These are phyloP conservation scores for Chaitophorus viminalis DNA, from an alignment of 2,888 invertebrate species.

Conservation along the genomic window DNA sequence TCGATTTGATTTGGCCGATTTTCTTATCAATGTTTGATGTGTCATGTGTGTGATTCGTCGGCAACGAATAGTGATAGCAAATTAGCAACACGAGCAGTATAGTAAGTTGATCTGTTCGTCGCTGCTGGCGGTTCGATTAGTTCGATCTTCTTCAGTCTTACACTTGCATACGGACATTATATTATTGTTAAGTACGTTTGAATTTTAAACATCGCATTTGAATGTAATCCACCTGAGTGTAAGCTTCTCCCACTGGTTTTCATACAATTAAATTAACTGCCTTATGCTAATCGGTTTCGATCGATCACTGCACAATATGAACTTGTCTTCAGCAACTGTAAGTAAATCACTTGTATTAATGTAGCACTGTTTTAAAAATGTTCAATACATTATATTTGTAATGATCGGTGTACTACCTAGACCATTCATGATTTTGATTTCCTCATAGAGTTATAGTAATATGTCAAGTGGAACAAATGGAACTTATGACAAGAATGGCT, in stretches of 20 bases:
- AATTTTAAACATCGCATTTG: not conserved
- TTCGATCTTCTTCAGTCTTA: not conserved
- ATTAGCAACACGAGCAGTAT: not conserved
- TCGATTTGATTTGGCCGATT: not conserved
- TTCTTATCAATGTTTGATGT: not conserved
- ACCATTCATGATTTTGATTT: conserved; percentile 47
- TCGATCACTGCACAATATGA: not conserved
- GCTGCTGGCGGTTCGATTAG: too few species aligned
- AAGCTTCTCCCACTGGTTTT: not conserved
- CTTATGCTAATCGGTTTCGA: not conserved
- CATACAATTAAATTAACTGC: conserved; percentile 15
- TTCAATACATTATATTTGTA: not conserved
- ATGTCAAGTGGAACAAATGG: conserved; percentile 65
- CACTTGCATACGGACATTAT: not conserved
- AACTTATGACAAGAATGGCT: conserved; percentile 74
- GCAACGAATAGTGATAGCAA: not conserved
- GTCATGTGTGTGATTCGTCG: not conserved
- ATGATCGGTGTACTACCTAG: conserved; percentile 25
- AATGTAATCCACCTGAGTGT: not conserved
- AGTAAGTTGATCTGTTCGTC: not conserved
- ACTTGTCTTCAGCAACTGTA: conserved; percentile 23
- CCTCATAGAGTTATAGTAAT: conserved; percentile 44
- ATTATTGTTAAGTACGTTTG: not conserved
- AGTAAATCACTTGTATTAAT: conserved; percentile 4
- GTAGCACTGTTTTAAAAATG: not conserved